Evolutionary conservation across 2,797 vertebrate genomes (phyloP).

Genomic region (Podarcis siculus): DNA sequence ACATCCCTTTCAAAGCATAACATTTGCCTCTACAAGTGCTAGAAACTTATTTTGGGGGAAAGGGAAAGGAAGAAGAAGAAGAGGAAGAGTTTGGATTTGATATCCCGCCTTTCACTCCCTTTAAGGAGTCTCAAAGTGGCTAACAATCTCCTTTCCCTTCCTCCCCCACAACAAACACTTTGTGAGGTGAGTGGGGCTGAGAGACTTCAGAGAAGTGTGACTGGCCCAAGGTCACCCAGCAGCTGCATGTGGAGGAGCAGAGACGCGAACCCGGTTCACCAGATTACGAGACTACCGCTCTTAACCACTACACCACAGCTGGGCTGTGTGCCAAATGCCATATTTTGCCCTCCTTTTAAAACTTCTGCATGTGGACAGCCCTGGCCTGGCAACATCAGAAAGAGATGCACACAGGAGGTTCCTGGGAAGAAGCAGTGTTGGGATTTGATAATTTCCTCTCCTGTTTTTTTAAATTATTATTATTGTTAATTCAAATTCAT

Average conservation of each 20-base stretch:
- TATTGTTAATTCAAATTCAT: slow-evolving; percentile 69
- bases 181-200: too few species aligned
- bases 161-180: too few species aligned
- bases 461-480: background rate
- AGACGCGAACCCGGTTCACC: too few species aligned
- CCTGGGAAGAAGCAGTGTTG: background rate
- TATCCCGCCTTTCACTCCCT: too few species aligned
- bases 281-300: too few species aligned
- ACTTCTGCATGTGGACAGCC: background rate
- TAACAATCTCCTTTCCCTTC: too few species aligned
- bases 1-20: background rate
- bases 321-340: background rate
- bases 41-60: background rate
- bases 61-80: background rate
- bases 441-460: slow-evolving; percentile 47
- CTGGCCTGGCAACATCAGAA: background rate
- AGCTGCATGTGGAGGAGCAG: too few species aligned
- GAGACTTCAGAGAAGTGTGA: too few species aligned
- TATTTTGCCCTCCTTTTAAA: background rate
- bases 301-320: too few species aligned
- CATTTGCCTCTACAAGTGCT: background rate
- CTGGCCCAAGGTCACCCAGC: too few species aligned
- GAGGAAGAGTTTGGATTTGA: too few species aligned
- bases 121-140: too few species aligned
- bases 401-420: background rate